Evolutionary conservation across 2,113 vertebrate species (phyloP).

Genomic region (Tricholaema leucomelas): DNA sequence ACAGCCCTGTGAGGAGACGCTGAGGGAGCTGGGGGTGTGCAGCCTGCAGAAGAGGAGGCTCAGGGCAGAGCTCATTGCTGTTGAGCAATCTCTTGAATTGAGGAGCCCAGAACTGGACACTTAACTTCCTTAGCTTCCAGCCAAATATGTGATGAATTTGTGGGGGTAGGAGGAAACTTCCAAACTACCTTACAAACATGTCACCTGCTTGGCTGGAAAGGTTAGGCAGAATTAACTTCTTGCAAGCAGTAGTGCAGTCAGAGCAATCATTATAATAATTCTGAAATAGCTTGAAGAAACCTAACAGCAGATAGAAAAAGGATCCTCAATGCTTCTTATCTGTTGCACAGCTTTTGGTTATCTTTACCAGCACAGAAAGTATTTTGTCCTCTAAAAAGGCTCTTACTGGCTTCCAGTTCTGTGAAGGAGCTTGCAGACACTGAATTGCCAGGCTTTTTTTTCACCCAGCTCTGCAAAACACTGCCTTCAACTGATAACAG

Average conservation of each 20-base stretch:
- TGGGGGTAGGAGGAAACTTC: too few species aligned
- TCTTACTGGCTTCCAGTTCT: background rate
- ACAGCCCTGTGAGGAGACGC: too few species aligned
- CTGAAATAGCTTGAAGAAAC: background rate
- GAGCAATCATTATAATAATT: background rate
- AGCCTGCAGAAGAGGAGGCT: too few species aligned
- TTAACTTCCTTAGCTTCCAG: too few species aligned
- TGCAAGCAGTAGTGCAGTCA: background rate
- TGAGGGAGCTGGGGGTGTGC: too few species aligned
- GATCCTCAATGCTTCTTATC: background rate
- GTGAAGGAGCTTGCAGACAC: background rate
- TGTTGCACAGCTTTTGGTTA: background rate
- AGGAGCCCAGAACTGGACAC: too few species aligned
- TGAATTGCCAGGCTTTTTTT: background rate
- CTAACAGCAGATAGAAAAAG: background rate
- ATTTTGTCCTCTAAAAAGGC: too few species aligned
- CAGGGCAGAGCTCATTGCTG: too few species aligned
- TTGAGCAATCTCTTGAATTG: too few species aligned
- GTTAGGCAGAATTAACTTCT: background rate
- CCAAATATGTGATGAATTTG: too few species aligned
- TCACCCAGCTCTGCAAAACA: background rate
- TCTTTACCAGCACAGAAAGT: too few species aligned
- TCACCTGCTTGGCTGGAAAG: background rate
- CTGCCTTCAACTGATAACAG: background rate
- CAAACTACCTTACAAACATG: background rate